Percentiles rank a stretch among this genome's conserved stretches.
These are phyloP conservation scores for Herpetotheres cachinnans DNA, from an alignment of 2,113 vertebrate genomes.

Conservation along the genomic window DNA sequence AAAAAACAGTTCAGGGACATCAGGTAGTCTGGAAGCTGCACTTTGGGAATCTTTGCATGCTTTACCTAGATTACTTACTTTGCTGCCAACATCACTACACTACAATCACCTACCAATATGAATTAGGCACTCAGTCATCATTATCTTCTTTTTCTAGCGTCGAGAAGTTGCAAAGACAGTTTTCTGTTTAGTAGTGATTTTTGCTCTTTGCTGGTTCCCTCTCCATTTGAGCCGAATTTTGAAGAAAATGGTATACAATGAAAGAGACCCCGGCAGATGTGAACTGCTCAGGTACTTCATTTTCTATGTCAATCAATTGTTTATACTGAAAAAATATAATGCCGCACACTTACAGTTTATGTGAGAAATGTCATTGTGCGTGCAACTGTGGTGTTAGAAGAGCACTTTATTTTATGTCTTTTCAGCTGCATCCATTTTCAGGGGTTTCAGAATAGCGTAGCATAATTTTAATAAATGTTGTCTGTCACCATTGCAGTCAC, in stretches of 20 bases:
- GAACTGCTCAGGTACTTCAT: slow-evolving; percentile 85
- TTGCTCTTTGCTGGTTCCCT: slow-evolving; percentile 97
- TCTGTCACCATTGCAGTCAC: background rate
- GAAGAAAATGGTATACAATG: slow-evolving; percentile 83
- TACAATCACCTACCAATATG: background rate
- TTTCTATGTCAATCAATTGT: background rate
- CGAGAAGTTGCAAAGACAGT: slow-evolving; percentile 97
- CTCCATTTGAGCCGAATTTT: slow-evolving; percentile 92
- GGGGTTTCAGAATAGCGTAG: background rate
- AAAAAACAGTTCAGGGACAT: background rate
- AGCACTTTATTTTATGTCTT: background rate
- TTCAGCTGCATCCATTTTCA: background rate
- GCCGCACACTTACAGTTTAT: background rate
- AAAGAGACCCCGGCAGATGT: slow-evolving; percentile 79
- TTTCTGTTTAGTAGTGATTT: slow-evolving; percentile 95
- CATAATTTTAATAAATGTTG: background rate
- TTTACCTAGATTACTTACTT: background rate
- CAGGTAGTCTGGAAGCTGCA: background rate
- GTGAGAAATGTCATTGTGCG: background rate
- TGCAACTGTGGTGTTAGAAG: background rate
- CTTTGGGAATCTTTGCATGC: background rate
- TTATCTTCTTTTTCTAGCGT: slow-evolving; percentile 75
- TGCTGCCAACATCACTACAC: background rate
- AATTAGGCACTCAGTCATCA: background rate
- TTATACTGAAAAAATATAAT: background rate